Base-by-base conservation (phyloP, 2,888 invertebrate genomes). In the Agonopterix heracliana region DNA sequence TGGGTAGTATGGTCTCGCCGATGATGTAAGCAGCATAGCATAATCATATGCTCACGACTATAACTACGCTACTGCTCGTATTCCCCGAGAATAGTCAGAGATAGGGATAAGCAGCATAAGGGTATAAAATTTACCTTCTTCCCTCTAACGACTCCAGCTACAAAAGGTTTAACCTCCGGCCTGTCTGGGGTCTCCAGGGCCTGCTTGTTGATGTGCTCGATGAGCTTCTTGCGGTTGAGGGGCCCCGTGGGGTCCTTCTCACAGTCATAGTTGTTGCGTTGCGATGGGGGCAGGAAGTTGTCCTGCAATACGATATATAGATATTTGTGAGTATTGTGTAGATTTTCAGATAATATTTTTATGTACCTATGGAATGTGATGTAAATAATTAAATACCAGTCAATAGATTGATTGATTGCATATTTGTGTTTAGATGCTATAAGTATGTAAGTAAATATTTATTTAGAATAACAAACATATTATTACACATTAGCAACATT, bases 141-240 rank as follows among this genome's bases (percentile, higher is more conserved):
- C 80, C 99, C 99, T 81, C 98, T 91, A 59, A 97, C 91, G 51
- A 94, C 93, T 54, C 98, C 98, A 61, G 97, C 91, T 36, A 97
- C 95, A 78, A 92, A 99, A 9, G 98, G 98, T 81, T 98, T 97
- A 52, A 94, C 89, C 82, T 99, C 99, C 3, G 98, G 98, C 91
- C 95, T 92, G 88, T 99, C 99, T 46, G 98, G 98, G 51, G 99
- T 98, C 85, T 98, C 98, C 64, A 97, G 89, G n/a, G 99, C 99
- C 79, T 98, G 96, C 83, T 98, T 98, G 83, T 99, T 98, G 68
- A 98, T 96, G 86, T 97, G 98, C 76, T 98, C 96, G 72, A 98
- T 95, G 48, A 98, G 90, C 79, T 97, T 95, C 87, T 98, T 97
- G 52, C 99, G 92, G 88, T 98, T 95, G 66, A 98, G 91, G 11